phyloP scores from a whole-genome alignment of 2,888 invertebrate species.

The Zaprionus bogoriensis region DNA sequence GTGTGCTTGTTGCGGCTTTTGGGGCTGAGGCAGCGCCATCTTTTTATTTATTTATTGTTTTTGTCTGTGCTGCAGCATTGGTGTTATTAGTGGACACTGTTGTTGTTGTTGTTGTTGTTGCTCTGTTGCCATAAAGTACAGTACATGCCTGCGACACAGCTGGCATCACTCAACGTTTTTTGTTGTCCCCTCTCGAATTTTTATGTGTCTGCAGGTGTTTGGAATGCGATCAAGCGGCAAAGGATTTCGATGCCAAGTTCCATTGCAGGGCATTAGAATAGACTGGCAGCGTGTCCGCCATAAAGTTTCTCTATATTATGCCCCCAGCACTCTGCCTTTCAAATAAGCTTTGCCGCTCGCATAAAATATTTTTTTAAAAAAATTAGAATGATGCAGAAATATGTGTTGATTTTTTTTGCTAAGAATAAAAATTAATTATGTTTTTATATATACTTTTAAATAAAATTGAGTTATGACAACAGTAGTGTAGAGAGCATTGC shows the following conservation, averaged over 20 bases:
- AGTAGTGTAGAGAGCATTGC: too few species aligned
- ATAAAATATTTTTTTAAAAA: too few species aligned
- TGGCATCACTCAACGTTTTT: conserved; percentile 67
- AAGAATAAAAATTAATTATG: too few species aligned
- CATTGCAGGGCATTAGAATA: neutral
- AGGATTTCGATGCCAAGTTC: conserved; percentile 10
- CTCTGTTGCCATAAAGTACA: conserved; percentile 53
- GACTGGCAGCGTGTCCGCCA: too few species aligned
- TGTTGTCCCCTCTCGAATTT: conserved; percentile 35
- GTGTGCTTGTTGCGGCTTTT: conserved; percentile 65
- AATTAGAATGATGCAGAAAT: too few species aligned
- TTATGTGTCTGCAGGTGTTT: conserved; percentile 35
- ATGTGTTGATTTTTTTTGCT: too few species aligned
- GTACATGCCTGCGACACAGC: conserved; percentile 58
- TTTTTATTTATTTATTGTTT: conserved; percentile 76
- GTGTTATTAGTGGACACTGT: conserved; percentile 66
- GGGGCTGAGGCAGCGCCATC: conserved; percentile 66
- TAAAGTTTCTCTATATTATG: too few species aligned
- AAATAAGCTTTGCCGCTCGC: too few species aligned
- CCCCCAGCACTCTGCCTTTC: too few species aligned
- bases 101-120: conserved; percentile 26
- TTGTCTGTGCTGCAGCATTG: conserved; percentile 74
- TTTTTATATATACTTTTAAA: too few species aligned
- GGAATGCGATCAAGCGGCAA: conserved; percentile 29
- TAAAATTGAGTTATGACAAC: too few species aligned